Base-by-base conservation (phyloP, 2,888 invertebrate genomes). In the Epinotia bilunana region DNA sequence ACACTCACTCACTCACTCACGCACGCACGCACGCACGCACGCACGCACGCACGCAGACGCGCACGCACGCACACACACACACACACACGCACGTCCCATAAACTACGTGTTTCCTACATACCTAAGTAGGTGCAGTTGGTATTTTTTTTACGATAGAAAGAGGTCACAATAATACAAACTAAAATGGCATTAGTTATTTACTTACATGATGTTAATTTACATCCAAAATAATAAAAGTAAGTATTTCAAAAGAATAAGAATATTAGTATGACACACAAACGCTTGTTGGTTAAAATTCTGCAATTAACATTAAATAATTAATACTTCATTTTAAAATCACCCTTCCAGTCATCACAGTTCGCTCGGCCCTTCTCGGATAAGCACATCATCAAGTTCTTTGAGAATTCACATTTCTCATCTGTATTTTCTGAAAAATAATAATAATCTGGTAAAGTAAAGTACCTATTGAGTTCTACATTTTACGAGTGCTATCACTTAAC, bases 271-370 rank as follows among this genome's bases (percentile, higher is more conserved):
- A 46, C 67, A 73, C 65, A 23, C 65, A 73, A 61, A 67, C 39
- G n/a, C 20, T 49, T 57, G 13, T n/a, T n/a, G 12, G 60, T 60
- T 43, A 58, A 39, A 49, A 43, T 13, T 20, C 39, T 9, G 20
- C 11, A 60, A 46, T 16, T 4, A 2, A 6, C 13, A 18, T 43
- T 46, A 20, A 11, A 12, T 33, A 1, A 16, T 68, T 28, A 75
- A 18, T 72, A 75, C 61, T 70, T 67, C 12, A 75, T 75, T 60
- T 85, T 83, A 39, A 90, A 78, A 68, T 90, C 88, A 2, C 95
- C 95, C 73, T 95, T 95, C 97, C 97, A 97, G 82, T 97, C 97
- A 23, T 96, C 96, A 82, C 97, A 97, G 84, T 96, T 96, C 3
- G 95, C 94, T 83, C 95, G 94, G n/a, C 96, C 96, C 82, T 96